Evolutionary conservation across 2,888 invertebrate species (phyloP).

Genomic region (Drosophila gaucha): DNA sequence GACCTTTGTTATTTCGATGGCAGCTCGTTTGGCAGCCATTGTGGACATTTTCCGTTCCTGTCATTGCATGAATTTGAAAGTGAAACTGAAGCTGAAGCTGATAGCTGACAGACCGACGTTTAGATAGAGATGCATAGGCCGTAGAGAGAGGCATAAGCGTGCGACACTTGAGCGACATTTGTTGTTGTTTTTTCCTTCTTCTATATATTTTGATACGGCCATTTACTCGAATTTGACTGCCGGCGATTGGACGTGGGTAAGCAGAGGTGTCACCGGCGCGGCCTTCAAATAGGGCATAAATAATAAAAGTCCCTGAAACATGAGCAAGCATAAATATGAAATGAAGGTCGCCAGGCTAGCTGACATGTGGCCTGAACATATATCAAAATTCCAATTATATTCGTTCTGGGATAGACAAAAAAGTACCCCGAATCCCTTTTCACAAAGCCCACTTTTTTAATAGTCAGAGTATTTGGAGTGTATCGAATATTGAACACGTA

Average conservation of each 20-base stretch:
- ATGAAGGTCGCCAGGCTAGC: conserved; percentile 9
- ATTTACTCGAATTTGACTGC: conserved; percentile 41
- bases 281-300: conserved; percentile 58
- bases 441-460: background rate
- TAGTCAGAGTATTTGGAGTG: background rate
- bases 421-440: conserved; percentile 10
- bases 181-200: conserved; percentile 21
- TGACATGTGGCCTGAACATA: conserved; percentile 34
- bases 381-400: conserved; percentile 49
- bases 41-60: conserved; percentile 64
- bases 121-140: conserved; percentile 57
- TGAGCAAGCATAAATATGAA: conserved; percentile 32
- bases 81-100: conserved; percentile 46
- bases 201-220: conserved; percentile 54
- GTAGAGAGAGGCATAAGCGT: conserved; percentile 12
- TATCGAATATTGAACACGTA: background rate
- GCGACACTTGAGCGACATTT: conserved; percentile 64
- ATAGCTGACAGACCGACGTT: conserved; percentile 9
- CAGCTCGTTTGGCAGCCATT: conserved; percentile 38
- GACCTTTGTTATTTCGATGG: conserved; percentile 61
- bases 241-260: conserved; percentile 20
- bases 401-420: background rate
- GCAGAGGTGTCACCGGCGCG: conserved; percentile 45
- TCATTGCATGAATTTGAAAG: conserved; percentile 67
- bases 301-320: conserved; percentile 56